Percentiles rank a stretch among this genome's conserved stretches.
These are phyloP conservation scores for Danaus plexippus DNA, from an alignment of 1,140 invertebrate species.

Conservation along the genomic window DNA sequence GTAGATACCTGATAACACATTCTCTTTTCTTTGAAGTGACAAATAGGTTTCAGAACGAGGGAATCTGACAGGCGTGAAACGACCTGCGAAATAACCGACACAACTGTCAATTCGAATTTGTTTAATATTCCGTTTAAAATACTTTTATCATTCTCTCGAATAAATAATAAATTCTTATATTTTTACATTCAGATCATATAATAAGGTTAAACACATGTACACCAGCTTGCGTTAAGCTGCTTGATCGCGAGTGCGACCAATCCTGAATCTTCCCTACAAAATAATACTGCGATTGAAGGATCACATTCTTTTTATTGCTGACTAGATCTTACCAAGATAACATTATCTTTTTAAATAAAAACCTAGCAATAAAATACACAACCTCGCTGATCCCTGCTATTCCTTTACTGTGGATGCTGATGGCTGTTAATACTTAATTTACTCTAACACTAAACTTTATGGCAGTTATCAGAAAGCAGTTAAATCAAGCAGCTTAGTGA, in stretches of 20 bases:
- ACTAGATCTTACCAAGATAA: slow-evolving; percentile 33
- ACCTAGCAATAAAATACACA: slow-evolving; percentile 14
- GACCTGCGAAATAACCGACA: slow-evolving; percentile 10
- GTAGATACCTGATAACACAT: no score
- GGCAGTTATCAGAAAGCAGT: slow-evolving; percentile 54
- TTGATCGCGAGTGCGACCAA: slow-evolving; percentile 29
- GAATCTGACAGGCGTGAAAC: no score
- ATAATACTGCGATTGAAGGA: slow-evolving; percentile 32
- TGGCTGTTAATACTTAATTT: slow-evolving; percentile 36
- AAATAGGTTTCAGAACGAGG: no score
- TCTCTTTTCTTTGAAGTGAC: no score
- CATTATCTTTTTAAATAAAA: slow-evolving; percentile 10
- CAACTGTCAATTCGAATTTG: slow-evolving; percentile 16
- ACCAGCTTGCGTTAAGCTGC: slow-evolving; percentile 32
- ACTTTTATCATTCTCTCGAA: slow-evolving; percentile 43
- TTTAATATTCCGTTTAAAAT: slow-evolving; percentile 37
- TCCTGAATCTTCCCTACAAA: slow-evolving; percentile 23
- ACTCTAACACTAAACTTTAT: slow-evolving; percentile 47
- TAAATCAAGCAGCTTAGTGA: slow-evolving; percentile 55
- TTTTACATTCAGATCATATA: slow-evolving; percentile 59
- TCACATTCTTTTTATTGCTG: slow-evolving; percentile 35
- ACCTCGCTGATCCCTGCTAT: slow-evolving; percentile 44
- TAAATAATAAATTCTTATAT: slow-evolving; percentile 59
- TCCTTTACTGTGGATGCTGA: slow-evolving; percentile 25
- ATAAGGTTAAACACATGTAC: slow-evolving; percentile 27